Evolutionary conservation across 2,888 invertebrate genomes (phyloP), one percentile per base, ranked within the genome.

Genomic region (Drosophila borealis): DNA sequence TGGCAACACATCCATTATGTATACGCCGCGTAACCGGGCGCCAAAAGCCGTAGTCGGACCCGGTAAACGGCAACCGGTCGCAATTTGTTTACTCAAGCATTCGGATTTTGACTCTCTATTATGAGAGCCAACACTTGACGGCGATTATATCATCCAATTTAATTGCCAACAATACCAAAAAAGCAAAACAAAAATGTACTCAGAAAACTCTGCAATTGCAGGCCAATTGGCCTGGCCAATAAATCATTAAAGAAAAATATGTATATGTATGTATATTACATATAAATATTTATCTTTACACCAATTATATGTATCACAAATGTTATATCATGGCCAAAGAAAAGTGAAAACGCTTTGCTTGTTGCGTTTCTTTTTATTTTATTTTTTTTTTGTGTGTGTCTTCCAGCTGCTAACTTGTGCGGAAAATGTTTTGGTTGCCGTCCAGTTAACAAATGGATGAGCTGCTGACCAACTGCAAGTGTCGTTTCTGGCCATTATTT

Each of bases 401-500:
- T 29, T 39, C 51, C 33, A 42, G 37, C 60, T 54, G 63, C 36
- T 56, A 73, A 73, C 68, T 71, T 73, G 73, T 60, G 71, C 68
- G 74, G 75, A 71, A 75, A 75, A 71, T 62, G 39, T 54, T 34
- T 45, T 14, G 14, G 44, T 57, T 42, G 36, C 34, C 44, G 45
- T 11, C 19, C 37, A 63, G 33, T 59, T 41, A 54, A 17, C 46
- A 61, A 63, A 42, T 45, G 66, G 74, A 74, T 75, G 72, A 49
- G 63, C 75, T 34, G 75, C 75, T 75, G 75, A 75, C 75, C 75
- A 75, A 75, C 68, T 75, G 50, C 45, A 63, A 60, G 48, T 64
- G 67, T 61, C 64, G 71, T 63, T 71, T 45, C 42, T 46, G 39
- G 36, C 53, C 68, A 63, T 61, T 59, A 33, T 41, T 33, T 17